Conservation (phyloP, 2,113 vertebrate genomes). For the Rhinolophus sinicus region DNA sequence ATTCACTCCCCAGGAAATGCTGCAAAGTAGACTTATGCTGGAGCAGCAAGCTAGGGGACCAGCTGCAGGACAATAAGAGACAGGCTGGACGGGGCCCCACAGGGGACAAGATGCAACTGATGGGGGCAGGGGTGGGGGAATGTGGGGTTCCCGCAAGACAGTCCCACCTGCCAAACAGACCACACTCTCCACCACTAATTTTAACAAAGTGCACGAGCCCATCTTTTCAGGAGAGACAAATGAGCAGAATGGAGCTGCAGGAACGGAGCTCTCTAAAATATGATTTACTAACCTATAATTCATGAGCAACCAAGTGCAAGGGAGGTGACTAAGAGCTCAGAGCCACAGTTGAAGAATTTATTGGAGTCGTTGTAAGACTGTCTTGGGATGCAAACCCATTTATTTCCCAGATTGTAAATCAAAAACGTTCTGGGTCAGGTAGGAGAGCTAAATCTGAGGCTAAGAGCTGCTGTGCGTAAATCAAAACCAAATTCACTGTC, state of each 20-base stretch:
- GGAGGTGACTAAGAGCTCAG: background rate
- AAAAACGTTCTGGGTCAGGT: conserved; percentile 31
- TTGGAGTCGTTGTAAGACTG: conserved; percentile 32
- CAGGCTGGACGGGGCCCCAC: background rate
- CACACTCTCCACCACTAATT: background rate
- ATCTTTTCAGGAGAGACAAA: conserved; percentile 23
- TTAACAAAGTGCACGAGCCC: background rate
- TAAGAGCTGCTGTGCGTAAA: background rate
- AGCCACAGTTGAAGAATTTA: conserved; percentile 22
- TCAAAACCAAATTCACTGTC: conserved; percentile 43
- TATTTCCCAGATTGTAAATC: conserved; percentile 58
- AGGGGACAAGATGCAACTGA: background rate
- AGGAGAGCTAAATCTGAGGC: background rate
- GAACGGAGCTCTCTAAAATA: background rate
- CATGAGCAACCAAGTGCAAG: background rate
- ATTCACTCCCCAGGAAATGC: background rate
- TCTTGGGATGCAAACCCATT: conserved; percentile 52
- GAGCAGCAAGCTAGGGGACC: background rate
- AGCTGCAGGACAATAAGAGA: background rate
- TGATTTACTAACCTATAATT: conserved; percentile 47
- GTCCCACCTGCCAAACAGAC: background rate
- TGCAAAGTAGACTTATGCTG: background rate
- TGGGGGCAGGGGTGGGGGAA: fast-evolving
- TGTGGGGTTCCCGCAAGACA: background rate
- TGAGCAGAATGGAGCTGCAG: background rate